Evolutionary conservation across 2,888 invertebrate species (phyloP).

Genomic region (Drosophila anomelani): DNA sequence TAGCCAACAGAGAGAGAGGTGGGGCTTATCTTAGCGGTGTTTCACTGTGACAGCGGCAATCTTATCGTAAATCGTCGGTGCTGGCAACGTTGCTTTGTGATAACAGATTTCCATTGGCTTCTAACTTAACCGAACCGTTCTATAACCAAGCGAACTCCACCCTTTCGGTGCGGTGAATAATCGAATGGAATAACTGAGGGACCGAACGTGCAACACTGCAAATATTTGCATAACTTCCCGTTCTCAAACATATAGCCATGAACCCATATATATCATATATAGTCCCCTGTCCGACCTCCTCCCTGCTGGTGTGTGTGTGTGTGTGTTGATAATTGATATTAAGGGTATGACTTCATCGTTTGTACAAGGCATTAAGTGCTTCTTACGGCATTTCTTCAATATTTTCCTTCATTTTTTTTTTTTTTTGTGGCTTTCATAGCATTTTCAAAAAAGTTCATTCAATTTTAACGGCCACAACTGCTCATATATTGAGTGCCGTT

Average conservation of each 20-base stretch:
- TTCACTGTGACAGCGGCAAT: conserved; percentile 32
- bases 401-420: conserved; percentile 2
- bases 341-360: conserved; percentile 64
- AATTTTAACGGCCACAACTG: conserved; percentile 32
- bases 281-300: conserved; percentile 7
- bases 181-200: conserved; percentile 25
- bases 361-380: conserved; percentile 48
- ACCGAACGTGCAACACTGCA: conserved; percentile 33
- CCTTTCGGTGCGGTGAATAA: conserved; percentile 2
- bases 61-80: conserved; percentile 44
- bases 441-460: conserved; percentile 39
- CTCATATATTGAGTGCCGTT: conserved; percentile 22
- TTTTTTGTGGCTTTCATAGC: conserved; percentile 4
- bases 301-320: background rate
- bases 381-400: conserved; percentile 12
- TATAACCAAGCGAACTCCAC: conserved; percentile 12
- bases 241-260: conserved; percentile 4
- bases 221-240: conserved; percentile 56
- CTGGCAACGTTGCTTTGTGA: conserved; percentile 39
- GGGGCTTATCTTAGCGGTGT: conserved; percentile 15
- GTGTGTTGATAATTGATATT: conserved; percentile 54
- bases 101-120: conserved; percentile 45
- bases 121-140: conserved; percentile 8
- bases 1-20: background rate
- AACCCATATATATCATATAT: conserved; percentile 6